phyloP scores from a whole-genome alignment of 2,797 vertebrate species.

The Streptopelia turtur region DNA sequence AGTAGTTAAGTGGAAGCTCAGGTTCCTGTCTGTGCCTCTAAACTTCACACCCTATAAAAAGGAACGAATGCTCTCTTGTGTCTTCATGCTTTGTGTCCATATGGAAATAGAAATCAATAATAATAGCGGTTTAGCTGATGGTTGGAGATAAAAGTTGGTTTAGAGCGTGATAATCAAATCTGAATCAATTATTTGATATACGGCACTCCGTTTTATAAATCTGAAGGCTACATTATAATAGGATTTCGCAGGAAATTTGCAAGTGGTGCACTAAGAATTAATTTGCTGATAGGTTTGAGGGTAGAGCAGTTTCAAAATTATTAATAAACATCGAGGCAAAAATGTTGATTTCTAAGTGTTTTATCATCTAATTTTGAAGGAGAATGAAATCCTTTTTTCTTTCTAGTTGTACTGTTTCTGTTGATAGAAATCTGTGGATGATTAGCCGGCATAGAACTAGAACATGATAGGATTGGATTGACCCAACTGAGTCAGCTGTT shows the following conservation, averaged over 20 bases:
- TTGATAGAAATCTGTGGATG: neutral
- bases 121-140: neutral
- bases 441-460: neutral
- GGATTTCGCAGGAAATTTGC: neutral
- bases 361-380: conserved; percentile 2
- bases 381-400: neutral
- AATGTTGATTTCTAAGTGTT: neutral
- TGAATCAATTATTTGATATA: neutral
- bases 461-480: neutral
- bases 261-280: neutral
- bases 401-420: neutral
- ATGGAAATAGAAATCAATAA: neutral
- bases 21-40: neutral
- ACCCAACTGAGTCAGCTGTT: neutral
- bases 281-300: neutral
- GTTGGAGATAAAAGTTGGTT: neutral
- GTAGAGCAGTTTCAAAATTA: neutral
- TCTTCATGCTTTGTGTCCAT: neutral
- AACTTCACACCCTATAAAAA: neutral
- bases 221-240: neutral
- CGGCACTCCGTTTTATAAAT: neutral
- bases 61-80: neutral
- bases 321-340: neutral
- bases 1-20: neutral
- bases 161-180: neutral